These are phyloP conservation scores for Kradibia gibbosae DNA, from an alignment of 1,140 invertebrate species.

Conservation along the genomic window DNA sequence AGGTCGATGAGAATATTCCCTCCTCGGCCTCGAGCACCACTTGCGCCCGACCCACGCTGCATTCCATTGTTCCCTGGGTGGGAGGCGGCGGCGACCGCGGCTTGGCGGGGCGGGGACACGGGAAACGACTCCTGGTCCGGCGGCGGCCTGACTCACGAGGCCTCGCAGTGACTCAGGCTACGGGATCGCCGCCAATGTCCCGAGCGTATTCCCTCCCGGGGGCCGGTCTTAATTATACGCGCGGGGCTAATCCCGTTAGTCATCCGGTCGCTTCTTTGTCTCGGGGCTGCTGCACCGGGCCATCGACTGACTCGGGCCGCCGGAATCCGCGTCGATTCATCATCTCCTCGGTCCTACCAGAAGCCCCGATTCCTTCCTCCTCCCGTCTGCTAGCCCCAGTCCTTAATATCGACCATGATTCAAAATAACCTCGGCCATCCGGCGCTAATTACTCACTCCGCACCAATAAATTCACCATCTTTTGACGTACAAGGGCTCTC, in stretches of 20 bases:
- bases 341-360: too few relatives aligned
- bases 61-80: slow-evolving; percentile 15
- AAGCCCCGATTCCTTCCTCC: too few relatives aligned
- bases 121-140: neutral
- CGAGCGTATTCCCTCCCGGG: slow-evolving; percentile 21
- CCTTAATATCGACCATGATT: too few relatives aligned
- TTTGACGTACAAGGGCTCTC: too few relatives aligned
- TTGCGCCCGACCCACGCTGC: neutral
- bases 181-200: slow-evolving; percentile 63
- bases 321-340: neutral
- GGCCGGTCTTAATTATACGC: slow-evolving; percentile 19
- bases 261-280: slow-evolving; percentile 8
- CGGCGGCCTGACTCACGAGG: slow-evolving; percentile 47
- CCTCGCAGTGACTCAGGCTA: slow-evolving; percentile 64
- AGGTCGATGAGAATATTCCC: too few relatives aligned
- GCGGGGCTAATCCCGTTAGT: slow-evolving; percentile 36
- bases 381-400: too few relatives aligned
- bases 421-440: too few relatives aligned
- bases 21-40: too few relatives aligned
- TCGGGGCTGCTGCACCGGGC: neutral
- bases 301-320: neutral
- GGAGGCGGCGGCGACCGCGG: too few relatives aligned
- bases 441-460: too few relatives aligned
- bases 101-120: too few relatives aligned
- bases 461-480: too few relatives aligned